Conservation (phyloP, 2,888 invertebrate genomes). For the Linyphia triangularis region DNA sequence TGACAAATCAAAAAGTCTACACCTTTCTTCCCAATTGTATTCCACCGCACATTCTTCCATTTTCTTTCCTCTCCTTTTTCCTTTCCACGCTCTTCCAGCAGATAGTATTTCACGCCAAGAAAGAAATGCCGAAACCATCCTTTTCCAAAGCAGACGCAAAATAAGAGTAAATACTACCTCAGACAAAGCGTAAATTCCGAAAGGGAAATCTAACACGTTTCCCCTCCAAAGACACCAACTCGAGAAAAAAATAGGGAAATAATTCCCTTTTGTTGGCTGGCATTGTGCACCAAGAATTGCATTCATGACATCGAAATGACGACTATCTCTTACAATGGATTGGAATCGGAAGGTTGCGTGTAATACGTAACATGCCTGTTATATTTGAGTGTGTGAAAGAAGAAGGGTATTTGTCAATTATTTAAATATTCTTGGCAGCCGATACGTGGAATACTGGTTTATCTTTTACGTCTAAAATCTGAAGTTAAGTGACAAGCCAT, state of each 20-base stretch:
- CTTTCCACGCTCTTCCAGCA: neutral
- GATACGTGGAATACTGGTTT: too few species aligned
- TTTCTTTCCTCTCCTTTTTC: neutral
- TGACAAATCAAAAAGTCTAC: conserved; percentile 3
- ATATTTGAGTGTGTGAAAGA: too few species aligned
- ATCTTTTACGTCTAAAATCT: too few species aligned
- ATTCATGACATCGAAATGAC: conserved; percentile 3
- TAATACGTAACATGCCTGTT: neutral
- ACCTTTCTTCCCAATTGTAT: neutral
- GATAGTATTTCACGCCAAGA: neutral
- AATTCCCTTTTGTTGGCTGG: neutral
- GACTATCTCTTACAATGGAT: neutral
- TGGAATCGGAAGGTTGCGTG: neutral
- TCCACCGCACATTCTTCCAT: neutral
- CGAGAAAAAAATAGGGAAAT: neutral
- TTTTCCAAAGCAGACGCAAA: neutral
- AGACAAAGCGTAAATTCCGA: neutral
- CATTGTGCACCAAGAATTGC: neutral
- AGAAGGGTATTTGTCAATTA: too few species aligned
- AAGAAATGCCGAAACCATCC: neutral
- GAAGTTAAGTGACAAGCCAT: too few species aligned
- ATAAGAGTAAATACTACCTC: neutral
- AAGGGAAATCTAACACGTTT: neutral
- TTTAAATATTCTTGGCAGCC: too few species aligned
- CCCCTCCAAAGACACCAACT: neutral